Percentiles rank a stretch among this genome's conserved stretches.
Conservation (phyloP, 2,113 vertebrate genomes). For the Ammodramus savannarum region DNA sequence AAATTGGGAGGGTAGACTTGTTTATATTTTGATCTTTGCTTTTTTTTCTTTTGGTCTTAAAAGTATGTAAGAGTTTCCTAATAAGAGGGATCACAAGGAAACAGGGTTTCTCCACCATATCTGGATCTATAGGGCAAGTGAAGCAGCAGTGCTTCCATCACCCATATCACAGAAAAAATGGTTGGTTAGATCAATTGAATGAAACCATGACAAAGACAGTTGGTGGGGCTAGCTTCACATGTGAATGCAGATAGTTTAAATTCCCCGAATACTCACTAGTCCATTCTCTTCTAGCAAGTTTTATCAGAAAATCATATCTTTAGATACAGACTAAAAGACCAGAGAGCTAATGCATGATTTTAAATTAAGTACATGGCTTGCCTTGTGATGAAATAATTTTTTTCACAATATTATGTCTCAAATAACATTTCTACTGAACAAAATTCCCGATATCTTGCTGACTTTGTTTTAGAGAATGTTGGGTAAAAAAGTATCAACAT, state of each 20-base stretch:
- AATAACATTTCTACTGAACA: background rate
- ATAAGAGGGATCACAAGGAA: background rate
- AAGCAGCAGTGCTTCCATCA: background rate
- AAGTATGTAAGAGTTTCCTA: background rate
- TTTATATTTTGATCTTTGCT: background rate
- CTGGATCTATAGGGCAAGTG: background rate
- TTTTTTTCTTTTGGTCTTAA: background rate
- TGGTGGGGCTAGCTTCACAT: background rate
- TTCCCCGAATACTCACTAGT: background rate
- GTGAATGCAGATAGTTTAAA: background rate
- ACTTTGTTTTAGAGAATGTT: background rate
- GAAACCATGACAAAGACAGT: background rate
- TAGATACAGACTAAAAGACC: background rate
- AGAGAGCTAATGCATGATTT: background rate
- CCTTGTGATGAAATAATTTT: background rate
- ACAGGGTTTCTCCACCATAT: background rate
- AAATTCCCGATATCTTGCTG: background rate
- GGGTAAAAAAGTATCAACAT: background rate
- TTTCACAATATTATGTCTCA: background rate
- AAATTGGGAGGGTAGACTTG: fast-evolving
- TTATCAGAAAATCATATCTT: background rate
- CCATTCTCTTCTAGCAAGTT: background rate
- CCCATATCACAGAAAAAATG: background rate
- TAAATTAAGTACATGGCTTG: background rate
- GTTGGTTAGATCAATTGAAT: background rate